Percentiles rank a stretch among this genome's conserved stretches.
Evolutionary conservation across 2,888 invertebrate genomes (phyloP).

Genomic region (Mesochorus sp.): DNA sequence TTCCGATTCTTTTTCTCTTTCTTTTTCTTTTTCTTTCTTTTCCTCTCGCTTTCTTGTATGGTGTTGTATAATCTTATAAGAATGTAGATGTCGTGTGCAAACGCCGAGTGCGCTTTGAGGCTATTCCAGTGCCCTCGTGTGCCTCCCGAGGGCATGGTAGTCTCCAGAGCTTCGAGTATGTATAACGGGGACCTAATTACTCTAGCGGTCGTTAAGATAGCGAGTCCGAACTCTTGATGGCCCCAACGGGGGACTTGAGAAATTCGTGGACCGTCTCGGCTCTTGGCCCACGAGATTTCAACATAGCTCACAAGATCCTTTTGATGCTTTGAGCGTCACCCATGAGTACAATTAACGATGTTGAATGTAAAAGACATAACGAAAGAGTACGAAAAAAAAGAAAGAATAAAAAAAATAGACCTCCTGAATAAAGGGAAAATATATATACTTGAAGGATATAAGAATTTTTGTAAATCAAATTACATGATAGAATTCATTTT

Average conservation of each 20-base stretch:
- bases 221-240: conserved; percentile 34
- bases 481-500: background rate
- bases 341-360: conserved; percentile 36
- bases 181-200: conserved; percentile 65
- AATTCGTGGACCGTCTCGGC: conserved; percentile 49
- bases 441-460: conserved; percentile 10
- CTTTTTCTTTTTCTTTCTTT: background rate
- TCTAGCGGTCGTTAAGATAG: conserved; percentile 63
- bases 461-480: background rate
- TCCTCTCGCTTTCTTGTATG: background rate
- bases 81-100: conserved; percentile 31
- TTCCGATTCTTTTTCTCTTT: background rate
- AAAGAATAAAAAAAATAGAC: background rate
- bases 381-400: background rate
- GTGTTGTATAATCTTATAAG: conserved; percentile 3
- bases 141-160: conserved; percentile 35
- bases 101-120: conserved; percentile 39
- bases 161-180: conserved; percentile 54
- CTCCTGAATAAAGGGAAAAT: background rate
- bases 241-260: conserved; percentile 53
- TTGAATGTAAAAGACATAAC: conserved; percentile 3
- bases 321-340: conserved; percentile 51
- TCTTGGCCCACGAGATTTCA: conserved; percentile 40
- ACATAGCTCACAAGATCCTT: conserved; percentile 35
- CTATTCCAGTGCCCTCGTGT: conserved; percentile 36